A percentile compares a stretch with the other conserved stretches of the same genome.
Conservation (phyloP, 1,140 invertebrate genomes). For the Drosophila burlai region DNA sequence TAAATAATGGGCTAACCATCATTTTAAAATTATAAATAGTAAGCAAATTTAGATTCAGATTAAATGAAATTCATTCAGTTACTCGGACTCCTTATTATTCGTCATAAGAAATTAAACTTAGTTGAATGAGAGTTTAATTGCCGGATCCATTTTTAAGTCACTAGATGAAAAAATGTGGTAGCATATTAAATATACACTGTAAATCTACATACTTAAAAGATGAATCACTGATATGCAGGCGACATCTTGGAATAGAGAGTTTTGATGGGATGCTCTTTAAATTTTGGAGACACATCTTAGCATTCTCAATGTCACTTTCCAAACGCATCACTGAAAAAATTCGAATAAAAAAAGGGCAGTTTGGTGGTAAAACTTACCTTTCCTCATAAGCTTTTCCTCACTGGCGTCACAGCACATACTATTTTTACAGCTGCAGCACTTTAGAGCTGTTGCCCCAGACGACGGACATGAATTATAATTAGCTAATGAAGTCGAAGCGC, state of each 20-base stretch:
- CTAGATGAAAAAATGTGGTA: not conserved
- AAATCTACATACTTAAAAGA: not conserved
- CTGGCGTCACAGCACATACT: slow-evolving; percentile 57
- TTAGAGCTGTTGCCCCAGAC: not conserved
- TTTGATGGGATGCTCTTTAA: slow-evolving; percentile 14
- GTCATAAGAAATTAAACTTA: not conserved
- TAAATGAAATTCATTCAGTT: not conserved
- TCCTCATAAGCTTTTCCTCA: slow-evolving; percentile 48
- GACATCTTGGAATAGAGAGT: slow-evolving; percentile 1
- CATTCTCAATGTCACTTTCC: slow-evolving; percentile 21
- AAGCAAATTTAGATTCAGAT: too few species aligned
- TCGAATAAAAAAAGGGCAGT: not conserved
- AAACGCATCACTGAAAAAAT: slow-evolving; percentile 7
- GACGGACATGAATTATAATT: not conserved
- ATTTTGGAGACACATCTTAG: slow-evolving; percentile 18
- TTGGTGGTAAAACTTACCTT: slow-evolving; percentile 17
- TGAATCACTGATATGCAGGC: not conserved
- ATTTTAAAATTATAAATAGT: not conserved
- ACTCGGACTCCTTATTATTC: slow-evolving; percentile 1
- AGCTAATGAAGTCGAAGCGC: not conserved
- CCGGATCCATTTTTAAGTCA: not conserved
- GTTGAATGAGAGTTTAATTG: not conserved
- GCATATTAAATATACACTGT: not conserved
- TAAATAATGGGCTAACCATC: not conserved
- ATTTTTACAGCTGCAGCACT: slow-evolving; percentile 65